phyloP scores from a whole-genome alignment of 2,113 vertebrate species.

The Petrocephalus zakoni region DNA sequence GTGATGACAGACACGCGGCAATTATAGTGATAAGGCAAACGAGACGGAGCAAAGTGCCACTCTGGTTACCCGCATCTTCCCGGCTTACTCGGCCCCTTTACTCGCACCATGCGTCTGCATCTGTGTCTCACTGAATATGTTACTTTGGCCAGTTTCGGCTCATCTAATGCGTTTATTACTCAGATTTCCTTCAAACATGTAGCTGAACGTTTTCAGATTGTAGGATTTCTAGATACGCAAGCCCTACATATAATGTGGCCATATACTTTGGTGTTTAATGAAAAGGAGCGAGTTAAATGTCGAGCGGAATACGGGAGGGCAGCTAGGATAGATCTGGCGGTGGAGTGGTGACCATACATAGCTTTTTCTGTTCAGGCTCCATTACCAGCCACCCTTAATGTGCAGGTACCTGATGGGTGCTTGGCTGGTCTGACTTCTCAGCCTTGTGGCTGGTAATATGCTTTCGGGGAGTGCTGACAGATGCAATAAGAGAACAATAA shows the following conservation, averaged over 20 bases:
- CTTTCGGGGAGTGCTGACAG: conserved; percentile 78
- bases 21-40: conserved; percentile 92
- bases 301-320: neutral
- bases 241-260: neutral
- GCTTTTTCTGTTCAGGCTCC: conserved; percentile 63
- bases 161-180: neutral
- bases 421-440: conserved; percentile 73
- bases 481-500: conserved; percentile 74
- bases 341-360: neutral
- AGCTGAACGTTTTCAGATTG: neutral
- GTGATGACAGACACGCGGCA: conserved; percentile 91
- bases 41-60: conserved; percentile 79
- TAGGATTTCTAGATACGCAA: neutral
- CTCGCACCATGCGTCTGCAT: neutral
- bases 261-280: neutral
- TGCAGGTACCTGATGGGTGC: conserved; percentile 66
- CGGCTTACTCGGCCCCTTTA: conserved; percentile 34
- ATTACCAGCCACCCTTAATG: conserved; percentile 69
- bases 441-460: conserved; percentile 66
- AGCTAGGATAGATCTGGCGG: neutral
- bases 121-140: neutral
- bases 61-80: conserved; percentile 75
- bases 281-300: neutral
- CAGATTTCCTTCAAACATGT: neutral
- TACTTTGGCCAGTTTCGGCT: neutral